Base-by-base conservation (phyloP, 2,888 invertebrate species). In the Drosophila birchii region DNA sequence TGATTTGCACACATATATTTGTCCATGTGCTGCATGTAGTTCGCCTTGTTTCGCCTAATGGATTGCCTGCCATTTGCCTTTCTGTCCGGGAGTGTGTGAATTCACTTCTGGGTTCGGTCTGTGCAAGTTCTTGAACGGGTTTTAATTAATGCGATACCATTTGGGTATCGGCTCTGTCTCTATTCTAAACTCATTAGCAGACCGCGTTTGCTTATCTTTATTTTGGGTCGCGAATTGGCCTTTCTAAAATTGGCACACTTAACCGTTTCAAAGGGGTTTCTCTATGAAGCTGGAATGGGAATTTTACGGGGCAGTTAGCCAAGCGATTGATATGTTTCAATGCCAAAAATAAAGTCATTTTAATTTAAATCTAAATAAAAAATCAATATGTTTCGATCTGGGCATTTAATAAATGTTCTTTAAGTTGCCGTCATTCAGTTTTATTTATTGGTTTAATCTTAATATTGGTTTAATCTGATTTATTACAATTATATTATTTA, bases 221-320 rank as follows among this genome's bases (percentile, higher is more conserved):
- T 51, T 56, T 36, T 9, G 26, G 60, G 38, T 55, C 26, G 45
- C 26, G 26, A 20, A 11, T 47, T 55, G 41, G 67, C 71, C 71
- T 71, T 71, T 71, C 71, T 71, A 71, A 71, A 56, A 55, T 62
- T 71, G 71, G 44, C 62, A 71, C 62, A 71, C 55, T 51, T 51
- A 39, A 38, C 12, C 16, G 38, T 18, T 34, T 18, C 26, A 2
- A 20, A 20, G 23, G n/a, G 45, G 45, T 36, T 20, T 60, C 23
- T 29, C 3, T n/a, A 14, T 41, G 23, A 12, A 41, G 8, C 56
- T 23, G 36, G 26, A 56, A 41, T 36, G 34, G 12, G 20, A 1
- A 38, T 20, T 47, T 54, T 63, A 60, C n/a, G n/a, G 6, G 49
- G 20, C 14, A 38, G 32, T 60, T 63, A n/a, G 32, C 12, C 20